Percentiles rank a stretch among this genome's conserved stretches.
Conservation (phyloP, 1,140 invertebrate genomes). For the Drosophila nasuta region DNA sequence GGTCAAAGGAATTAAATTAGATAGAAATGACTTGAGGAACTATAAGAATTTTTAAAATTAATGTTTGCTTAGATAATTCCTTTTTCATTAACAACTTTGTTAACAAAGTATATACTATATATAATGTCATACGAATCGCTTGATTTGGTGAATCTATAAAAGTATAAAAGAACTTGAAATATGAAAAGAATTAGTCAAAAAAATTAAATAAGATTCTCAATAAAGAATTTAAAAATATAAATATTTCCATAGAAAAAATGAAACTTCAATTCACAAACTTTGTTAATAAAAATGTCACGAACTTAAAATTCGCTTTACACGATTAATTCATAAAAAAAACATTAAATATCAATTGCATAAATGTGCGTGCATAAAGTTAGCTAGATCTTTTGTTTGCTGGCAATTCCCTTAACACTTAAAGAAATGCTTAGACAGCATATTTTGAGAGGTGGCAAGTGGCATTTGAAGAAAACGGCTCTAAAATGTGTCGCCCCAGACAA, state of each 20-base stretch:
- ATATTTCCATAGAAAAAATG: too few species aligned
- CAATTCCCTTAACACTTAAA: constrained; percentile 11
- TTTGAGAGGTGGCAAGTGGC: neutral
- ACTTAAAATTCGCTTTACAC: neutral
- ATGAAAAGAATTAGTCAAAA: too few species aligned
- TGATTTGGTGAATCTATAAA: neutral
- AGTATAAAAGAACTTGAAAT: neutral
- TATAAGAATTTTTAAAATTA: too few species aligned
- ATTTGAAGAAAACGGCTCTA: constrained; percentile 25
- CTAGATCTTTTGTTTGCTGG: neutral
- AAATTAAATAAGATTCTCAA: neutral
- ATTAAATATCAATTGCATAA: neutral
- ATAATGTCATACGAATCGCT: too few species aligned
- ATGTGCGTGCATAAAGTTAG: neutral
- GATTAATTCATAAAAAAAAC: neutral
- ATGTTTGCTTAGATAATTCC: too few species aligned
- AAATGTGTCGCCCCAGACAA: constrained; percentile 41
- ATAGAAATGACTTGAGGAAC: too few species aligned
- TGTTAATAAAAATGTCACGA: too few species aligned
- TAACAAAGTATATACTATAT: too few species aligned
- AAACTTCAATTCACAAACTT: too few species aligned
- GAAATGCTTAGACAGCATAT: constrained; percentile 8
- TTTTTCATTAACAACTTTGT: too few species aligned
- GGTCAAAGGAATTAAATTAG: too few species aligned
- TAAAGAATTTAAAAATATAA: too few species aligned